These are phyloP conservation scores for Gobio gobio DNA, from an alignment of 2,113 vertebrate genomes.

Conservation along the genomic window DNA sequence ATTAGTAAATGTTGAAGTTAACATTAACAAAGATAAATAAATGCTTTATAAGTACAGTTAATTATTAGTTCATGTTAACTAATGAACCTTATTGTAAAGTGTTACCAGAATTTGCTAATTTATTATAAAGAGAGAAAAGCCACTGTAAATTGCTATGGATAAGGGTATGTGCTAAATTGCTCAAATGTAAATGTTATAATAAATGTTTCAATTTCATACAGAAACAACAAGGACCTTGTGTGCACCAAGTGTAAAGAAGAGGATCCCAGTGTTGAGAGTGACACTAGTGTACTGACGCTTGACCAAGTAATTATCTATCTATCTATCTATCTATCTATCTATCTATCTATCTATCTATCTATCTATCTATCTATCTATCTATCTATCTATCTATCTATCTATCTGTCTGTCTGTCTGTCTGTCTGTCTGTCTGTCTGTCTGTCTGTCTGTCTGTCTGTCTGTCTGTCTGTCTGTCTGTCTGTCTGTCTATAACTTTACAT, in stretches of 20 bases:
- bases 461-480: not conserved
- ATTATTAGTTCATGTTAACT: too few species aligned
- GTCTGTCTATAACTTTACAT: too few species aligned
- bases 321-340: not conserved
- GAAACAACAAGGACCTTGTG: slow-evolving; percentile 73
- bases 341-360: not conserved
- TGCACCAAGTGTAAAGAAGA: slow-evolving; percentile 79
- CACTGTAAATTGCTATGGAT: not conserved
- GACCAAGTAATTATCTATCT: slow-evolving; percentile 73
- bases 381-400: not conserved
- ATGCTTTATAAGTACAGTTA: too few species aligned
- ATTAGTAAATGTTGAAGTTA: too few species aligned
- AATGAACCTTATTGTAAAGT: too few species aligned
- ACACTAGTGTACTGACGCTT: slow-evolving; percentile 71
- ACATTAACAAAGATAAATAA: too few species aligned
- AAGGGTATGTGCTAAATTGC: not conserved
- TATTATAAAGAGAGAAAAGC: not conserved
- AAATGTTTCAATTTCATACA: slow-evolving; percentile 50
- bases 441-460: not conserved
- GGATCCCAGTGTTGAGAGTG: slow-evolving; percentile 59
- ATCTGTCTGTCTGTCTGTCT: too few species aligned
- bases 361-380: not conserved
- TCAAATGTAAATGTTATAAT: not conserved
- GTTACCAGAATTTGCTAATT: not conserved
- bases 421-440: too few species aligned